Evolutionary conservation across 2,888 invertebrate species (phyloP), one percentile per base, ranked within the genome.

Genomic region (Lepidocyrtoides sp.): DNA sequence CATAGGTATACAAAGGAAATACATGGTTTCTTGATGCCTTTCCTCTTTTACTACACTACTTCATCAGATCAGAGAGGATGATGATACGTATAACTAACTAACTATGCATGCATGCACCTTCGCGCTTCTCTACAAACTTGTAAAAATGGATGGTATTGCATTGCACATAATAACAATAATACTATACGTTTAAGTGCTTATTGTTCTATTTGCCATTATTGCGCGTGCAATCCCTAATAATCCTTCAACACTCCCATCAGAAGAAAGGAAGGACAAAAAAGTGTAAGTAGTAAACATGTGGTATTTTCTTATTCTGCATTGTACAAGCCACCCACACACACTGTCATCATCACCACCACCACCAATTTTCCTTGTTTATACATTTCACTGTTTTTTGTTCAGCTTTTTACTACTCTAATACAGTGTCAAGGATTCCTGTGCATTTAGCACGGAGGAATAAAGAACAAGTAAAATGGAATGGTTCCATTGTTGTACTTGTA

Each of bases 361-460:
- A 77, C 14, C 77, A 51, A 48, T n/a, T 54, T 77, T 23, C 23
- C 75, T 23, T 51, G 51, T 51, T n/a, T 51, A 14, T n/a, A 77
- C 29, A 51, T 29, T 23, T 26, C 75, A 48, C 23, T 75, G n/a
- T n/a, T 77, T 75, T 32, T 51, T 51, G 51, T n/a, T 51, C 48
- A 48, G 14, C 17, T 36, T 36, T 36, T 36, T 7, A 2, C 36
- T 20, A 8, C 2, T 77, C 29, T 77, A 51, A 77, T 77, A 77
- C 51, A 77, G 77, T 54, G 77, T 54, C 77, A 77, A 77, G 77
- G 77, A 77, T 29, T 26, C 54, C 32, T 51, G 77, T 51, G 77
- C 77, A 77, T 77, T 77, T 77, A 77, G 77, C 51, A 54, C 77
- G 36, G 7, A 2, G 36, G 7, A n/a, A n/a, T n/a, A 77, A 77